Evolutionary conservation across 2,888 invertebrate genomes (phyloP).

Genomic region (Ectobius pallidus): DNA sequence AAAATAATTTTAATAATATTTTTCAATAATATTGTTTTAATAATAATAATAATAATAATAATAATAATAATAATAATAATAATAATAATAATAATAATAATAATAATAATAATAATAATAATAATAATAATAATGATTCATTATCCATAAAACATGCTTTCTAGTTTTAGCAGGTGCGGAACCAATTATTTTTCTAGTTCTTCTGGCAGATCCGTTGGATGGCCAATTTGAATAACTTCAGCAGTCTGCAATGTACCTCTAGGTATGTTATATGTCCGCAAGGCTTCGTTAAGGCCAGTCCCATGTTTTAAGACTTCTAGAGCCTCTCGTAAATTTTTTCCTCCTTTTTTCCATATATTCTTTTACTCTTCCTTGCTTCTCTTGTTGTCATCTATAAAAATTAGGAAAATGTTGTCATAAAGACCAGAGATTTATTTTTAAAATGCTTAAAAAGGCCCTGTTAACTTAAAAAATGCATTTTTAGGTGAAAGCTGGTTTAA

Average conservation of each 20-base stretch:
- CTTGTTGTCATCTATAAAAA: slow-evolving; percentile 1
- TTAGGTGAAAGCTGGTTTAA: no score
- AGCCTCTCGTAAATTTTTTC: background rate
- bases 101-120: no score
- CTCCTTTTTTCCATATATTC: background rate
- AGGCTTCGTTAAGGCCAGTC: background rate
- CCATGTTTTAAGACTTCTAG: background rate
- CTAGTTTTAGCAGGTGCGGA: background rate
- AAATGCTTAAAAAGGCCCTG: no score
- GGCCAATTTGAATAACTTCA: background rate
- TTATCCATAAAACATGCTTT: background rate
- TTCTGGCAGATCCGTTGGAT: background rate
- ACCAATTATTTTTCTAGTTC: slow-evolving; percentile 2
- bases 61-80: no score
- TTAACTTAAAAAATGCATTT: no score
- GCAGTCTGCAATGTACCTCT: background rate
- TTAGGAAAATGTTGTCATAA: no score
- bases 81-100: no score
- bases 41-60: no score
- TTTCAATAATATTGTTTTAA: no score
- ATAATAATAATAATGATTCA: no score
- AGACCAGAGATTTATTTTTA: no score
- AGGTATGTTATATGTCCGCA: background rate
- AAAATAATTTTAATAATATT: background rate
- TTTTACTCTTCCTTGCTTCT: background rate